These are phyloP conservation scores for Wasmannia auropunctata DNA, from an alignment of 1,140 invertebrate species.

Conservation along the genomic window DNA sequence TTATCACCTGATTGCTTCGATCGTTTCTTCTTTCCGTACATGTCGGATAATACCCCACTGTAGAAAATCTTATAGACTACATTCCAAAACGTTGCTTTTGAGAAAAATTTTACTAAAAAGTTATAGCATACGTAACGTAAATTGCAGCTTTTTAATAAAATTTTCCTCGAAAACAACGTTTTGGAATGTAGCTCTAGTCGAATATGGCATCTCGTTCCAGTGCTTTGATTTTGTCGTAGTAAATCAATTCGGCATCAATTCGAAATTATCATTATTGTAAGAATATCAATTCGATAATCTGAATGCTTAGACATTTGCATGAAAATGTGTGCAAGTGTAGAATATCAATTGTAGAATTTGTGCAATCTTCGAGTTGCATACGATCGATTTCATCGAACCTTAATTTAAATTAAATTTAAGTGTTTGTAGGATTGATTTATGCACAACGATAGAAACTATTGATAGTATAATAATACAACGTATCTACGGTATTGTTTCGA, in stretches of 20 bases:
- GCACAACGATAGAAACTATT: not conserved
- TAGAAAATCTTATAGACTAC: conserved; percentile 51
- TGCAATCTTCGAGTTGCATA: not conserved
- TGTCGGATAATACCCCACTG: conserved; percentile 50
- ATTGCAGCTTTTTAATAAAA: no score
- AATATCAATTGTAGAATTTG: not conserved
- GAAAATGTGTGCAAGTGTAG: not conserved
- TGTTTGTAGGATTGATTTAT: not conserved
- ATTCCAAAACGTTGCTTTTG: no score
- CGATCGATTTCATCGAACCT: not conserved
- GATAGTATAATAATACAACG: not conserved
- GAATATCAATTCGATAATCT: not conserved
- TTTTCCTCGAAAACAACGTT: no score
- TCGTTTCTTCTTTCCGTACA: conserved; percentile 54
- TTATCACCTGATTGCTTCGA: conserved; percentile 50
- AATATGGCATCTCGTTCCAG: conserved; percentile 8
- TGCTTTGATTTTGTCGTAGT: not conserved
- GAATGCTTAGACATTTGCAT: not conserved
- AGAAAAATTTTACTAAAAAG: no score
- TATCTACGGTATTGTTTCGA: not conserved
- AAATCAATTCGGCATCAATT: not conserved
- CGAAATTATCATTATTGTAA: not conserved
- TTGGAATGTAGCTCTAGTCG: no score
- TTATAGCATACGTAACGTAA: no score
- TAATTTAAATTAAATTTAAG: not conserved